Conservation (phyloP, 2,113 vertebrate species). For the Pandion haliaetus region DNA sequence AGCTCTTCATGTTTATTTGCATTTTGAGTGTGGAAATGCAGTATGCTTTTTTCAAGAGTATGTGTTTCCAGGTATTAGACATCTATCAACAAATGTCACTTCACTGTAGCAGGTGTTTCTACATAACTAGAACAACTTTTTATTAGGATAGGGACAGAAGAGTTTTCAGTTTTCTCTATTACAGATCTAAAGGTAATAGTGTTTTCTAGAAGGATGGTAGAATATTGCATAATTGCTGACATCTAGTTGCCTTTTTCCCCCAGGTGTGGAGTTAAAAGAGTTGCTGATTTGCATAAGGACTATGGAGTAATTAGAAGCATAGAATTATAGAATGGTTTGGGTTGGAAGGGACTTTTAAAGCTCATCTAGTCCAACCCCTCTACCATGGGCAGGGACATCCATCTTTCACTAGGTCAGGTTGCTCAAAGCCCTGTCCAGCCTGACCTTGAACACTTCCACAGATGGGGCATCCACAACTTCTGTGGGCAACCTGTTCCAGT, state of each 20-base stretch:
- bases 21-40: not conserved
- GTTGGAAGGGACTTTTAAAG: not conserved
- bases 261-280: not conserved
- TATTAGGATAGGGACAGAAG: not conserved
- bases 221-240: not conserved
- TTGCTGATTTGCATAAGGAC: not conserved
- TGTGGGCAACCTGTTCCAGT: not conserved
- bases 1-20: not conserved
- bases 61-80: not conserved
- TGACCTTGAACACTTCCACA: not conserved
- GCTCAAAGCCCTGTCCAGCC: accelerated
- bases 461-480: not conserved
- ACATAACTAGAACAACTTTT: not conserved
- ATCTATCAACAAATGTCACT: not conserved
- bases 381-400: not conserved
- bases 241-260: not conserved
- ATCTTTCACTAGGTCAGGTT: not conserved
- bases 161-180: not conserved
- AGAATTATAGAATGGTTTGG: not conserved
- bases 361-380: not conserved
- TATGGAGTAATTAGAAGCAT: not conserved
- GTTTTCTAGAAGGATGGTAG: not conserved
- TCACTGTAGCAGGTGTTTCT: not conserved
- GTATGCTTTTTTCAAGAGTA: not conserved
- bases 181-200: not conserved